Evolutionary conservation across 2,113 vertebrate genomes (phyloP).

Genomic region (Sturnus vulgaris): DNA sequence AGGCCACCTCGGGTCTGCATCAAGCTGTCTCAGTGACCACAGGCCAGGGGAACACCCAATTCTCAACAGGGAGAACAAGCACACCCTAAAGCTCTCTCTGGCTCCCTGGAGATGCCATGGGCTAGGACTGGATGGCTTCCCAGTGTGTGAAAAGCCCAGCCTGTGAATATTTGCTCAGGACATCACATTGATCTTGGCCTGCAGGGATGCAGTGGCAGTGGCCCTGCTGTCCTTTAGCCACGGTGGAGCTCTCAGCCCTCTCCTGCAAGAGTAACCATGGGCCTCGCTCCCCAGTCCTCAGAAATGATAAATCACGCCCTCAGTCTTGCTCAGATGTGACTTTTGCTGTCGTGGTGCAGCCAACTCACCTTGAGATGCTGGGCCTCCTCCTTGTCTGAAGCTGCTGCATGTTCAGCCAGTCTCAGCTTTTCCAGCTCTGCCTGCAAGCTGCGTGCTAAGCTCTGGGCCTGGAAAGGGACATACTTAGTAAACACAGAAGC

Average conservation of each 20-base stretch:
- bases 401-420: conserved; percentile 42
- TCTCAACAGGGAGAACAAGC: not conserved
- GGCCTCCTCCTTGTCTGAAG: conserved; percentile 72
- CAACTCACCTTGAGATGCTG: conserved; percentile 82
- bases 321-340: fast-evolving
- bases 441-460: conserved; percentile 75
- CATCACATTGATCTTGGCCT: not conserved
- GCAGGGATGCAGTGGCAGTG: not conserved
- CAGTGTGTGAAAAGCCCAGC: fast-evolving
- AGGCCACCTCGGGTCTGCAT: fast-evolving
- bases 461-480: conserved; percentile 76
- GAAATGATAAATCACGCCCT: not conserved
- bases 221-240: not conserved
- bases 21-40: fast-evolving
- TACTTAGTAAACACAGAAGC: not conserved
- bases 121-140: not conserved
- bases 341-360: not conserved
- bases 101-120: not conserved
- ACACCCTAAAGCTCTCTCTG: not conserved
- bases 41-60: not conserved
- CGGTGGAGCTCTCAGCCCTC: not conserved
- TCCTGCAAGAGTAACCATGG: not conserved
- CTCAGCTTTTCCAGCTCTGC: conserved; percentile 84
- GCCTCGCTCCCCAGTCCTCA: not conserved
- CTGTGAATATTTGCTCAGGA: not conserved